These are phyloP conservation scores for Chrysomela aeneicollis DNA, from an alignment of 2,888 invertebrate species.

Conservation along the genomic window DNA sequence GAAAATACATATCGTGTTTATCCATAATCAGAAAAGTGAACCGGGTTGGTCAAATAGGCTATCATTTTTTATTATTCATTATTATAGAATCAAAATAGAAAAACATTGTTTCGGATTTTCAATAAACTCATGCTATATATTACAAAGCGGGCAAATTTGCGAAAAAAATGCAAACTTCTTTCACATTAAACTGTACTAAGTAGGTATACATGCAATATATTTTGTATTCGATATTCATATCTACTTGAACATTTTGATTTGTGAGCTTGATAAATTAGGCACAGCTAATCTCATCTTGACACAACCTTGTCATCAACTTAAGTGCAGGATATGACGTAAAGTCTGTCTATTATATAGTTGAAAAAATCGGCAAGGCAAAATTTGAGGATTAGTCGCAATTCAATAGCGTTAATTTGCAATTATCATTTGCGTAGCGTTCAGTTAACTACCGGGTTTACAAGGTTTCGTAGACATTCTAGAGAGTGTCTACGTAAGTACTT, in stretches of 20 bases:
- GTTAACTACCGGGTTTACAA: constrained; percentile 23
- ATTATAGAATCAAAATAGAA: too few species aligned
- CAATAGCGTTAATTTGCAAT: constrained; percentile 16
- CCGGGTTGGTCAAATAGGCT: too few species aligned
- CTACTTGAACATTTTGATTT: too few species aligned
- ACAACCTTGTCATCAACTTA: constrained; percentile 20
- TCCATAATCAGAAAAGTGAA: background rate
- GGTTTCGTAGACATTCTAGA: constrained; percentile 11
- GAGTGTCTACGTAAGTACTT: background rate
- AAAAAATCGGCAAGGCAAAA: constrained; percentile 21
- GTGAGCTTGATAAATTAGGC: too few species aligned
- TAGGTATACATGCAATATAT: too few species aligned
- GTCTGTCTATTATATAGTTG: background rate
- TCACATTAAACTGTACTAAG: too few species aligned
- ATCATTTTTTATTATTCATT: too few species aligned
- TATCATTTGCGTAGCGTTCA: constrained; percentile 10
- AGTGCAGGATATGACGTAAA: constrained; percentile 24
- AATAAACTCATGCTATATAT: too few species aligned
- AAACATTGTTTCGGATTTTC: too few species aligned
- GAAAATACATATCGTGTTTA: background rate
- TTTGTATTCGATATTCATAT: too few species aligned
- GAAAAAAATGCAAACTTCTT: too few species aligned
- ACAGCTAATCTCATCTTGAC: constrained; percentile 6
- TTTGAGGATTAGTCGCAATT: constrained; percentile 18
- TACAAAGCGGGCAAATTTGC: too few species aligned